These are phyloP conservation scores for Tapirus terrestris DNA, from an alignment of 2,113 vertebrate species.

Conservation along the genomic window DNA sequence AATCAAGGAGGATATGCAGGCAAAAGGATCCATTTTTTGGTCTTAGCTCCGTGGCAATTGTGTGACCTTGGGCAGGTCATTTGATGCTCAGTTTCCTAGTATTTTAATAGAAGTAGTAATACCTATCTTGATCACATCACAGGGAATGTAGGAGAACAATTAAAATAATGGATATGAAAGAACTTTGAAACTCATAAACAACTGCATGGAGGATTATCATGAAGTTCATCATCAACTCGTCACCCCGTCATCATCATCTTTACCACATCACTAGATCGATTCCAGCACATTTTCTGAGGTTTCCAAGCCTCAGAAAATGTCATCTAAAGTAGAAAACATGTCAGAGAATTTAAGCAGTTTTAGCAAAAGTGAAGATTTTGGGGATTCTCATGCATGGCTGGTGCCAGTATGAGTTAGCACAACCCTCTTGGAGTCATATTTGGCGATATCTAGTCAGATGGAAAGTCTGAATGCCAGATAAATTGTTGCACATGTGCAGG, in stretches of 20 bases:
- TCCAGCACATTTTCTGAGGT: not conserved
- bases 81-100: not conserved
- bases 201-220: accelerated
- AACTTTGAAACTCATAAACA: not conserved
- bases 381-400: not conserved
- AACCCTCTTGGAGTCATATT: accelerated
- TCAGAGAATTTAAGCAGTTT: not conserved
- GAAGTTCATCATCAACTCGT: not conserved
- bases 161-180: not conserved
- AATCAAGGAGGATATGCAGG: not conserved
- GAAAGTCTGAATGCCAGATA: not conserved
- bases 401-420: not conserved
- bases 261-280: not conserved
- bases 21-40: not conserved
- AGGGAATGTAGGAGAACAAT: not conserved
- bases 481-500: too few relatives aligned
- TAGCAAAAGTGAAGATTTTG: not conserved
- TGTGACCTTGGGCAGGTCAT: not conserved
- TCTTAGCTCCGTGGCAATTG: not conserved
- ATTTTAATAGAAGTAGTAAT: not conserved
- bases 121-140: not conserved
- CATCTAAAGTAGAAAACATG: not conserved
- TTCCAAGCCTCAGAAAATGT: not conserved
- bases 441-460: too few relatives aligned
- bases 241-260: accelerated